Evolutionary conservation across 2,113 vertebrate genomes (phyloP).

Genomic region (Cisticola juncidis): DNA sequence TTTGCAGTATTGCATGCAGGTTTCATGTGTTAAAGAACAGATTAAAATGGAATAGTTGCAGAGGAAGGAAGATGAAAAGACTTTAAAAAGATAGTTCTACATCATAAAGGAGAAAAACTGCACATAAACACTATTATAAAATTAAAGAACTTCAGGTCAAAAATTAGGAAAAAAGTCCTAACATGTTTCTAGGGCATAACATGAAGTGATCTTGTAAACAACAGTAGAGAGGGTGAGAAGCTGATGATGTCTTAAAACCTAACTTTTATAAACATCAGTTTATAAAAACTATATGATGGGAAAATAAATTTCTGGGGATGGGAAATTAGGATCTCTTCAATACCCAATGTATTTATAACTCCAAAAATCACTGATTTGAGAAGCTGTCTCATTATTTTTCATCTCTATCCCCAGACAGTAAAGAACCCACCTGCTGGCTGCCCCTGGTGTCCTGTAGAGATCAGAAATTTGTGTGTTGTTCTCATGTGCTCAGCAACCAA

Average conservation of each 20-base stretch:
- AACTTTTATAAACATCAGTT: background rate
- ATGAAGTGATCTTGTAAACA: background rate
- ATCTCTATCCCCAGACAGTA: background rate
- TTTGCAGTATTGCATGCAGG: background rate
- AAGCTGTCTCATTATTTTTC: background rate
- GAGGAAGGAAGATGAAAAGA: background rate
- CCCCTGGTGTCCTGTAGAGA: background rate
- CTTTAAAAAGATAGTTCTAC: background rate
- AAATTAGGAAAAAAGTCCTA: background rate
- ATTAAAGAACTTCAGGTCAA: background rate
- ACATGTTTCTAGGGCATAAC: background rate
- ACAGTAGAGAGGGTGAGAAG: background rate
- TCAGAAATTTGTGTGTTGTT: background rate
- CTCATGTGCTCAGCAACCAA: background rate
- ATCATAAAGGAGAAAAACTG: background rate
- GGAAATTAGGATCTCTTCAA: background rate
- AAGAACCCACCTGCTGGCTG: background rate
- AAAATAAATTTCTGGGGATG: background rate
- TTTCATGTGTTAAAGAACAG: background rate
- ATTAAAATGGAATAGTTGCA: background rate
- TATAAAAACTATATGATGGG: background rate
- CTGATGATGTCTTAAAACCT: background rate
- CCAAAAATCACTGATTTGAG: background rate
- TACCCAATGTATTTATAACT: background rate
- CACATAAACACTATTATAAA: background rate